These are phyloP conservation scores for Calameuta pallipes DNA, from an alignment of 2,888 invertebrate genomes.

Conservation along the genomic window DNA sequence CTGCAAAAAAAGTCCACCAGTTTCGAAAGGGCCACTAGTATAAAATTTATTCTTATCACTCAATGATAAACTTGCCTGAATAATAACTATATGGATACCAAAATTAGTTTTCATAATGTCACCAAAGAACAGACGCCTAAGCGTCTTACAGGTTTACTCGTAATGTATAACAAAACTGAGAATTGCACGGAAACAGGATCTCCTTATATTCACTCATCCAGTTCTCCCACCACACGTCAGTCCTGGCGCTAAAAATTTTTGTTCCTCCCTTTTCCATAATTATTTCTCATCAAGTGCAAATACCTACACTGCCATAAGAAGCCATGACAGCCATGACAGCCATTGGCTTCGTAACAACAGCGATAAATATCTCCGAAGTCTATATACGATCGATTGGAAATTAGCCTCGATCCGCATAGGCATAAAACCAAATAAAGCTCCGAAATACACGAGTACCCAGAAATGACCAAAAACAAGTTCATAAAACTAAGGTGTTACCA, in stretches of 20 bases:
- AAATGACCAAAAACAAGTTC: not conserved
- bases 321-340: not conserved
- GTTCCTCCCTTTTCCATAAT: conserved; percentile 26
- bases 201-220: conserved; percentile 47
- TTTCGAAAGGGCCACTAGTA: not conserved
- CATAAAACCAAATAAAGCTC: not conserved
- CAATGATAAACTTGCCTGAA: not conserved
- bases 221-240: not conserved
- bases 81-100: conserved; percentile 40
- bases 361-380: not conserved
- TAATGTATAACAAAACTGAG: conserved; percentile 55
- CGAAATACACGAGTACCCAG: not conserved
- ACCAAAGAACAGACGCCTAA: not conserved
- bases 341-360: not conserved
- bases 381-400: not conserved
- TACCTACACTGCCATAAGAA: conserved; percentile 12
- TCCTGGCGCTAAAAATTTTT: conserved; percentile 18
- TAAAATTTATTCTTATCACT: not conserved
- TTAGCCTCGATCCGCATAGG: not conserved
- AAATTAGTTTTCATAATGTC: conserved; percentile 37
- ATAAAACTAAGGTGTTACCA: not conserved
- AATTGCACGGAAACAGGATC: conserved; percentile 40
- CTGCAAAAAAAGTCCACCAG: conserved; percentile 28
- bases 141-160: conserved; percentile 31
- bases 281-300: conserved; percentile 17